Percentiles rank a stretch among this genome's conserved stretches.
Evolutionary conservation across 2,888 invertebrate species (phyloP).

Genomic region (Chrysodeixis includens): DNA sequence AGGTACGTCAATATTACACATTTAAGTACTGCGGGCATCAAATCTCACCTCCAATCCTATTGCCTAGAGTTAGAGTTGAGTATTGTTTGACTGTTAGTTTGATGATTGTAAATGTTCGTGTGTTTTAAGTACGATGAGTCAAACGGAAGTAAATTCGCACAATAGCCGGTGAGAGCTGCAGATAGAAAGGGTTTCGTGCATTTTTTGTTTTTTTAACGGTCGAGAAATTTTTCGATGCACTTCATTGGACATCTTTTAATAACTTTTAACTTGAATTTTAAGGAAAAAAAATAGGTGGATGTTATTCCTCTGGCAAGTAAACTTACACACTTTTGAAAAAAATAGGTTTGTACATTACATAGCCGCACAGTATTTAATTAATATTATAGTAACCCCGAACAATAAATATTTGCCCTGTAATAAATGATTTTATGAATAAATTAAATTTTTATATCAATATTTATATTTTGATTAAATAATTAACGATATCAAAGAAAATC

Average conservation of each 20-base stretch:
- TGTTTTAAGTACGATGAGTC: slow-evolving; percentile 27
- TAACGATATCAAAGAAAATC: no score
- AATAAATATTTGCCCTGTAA: no score
- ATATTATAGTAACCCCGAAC: no score
- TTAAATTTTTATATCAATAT: no score
- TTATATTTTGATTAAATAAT: no score
- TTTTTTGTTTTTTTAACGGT: slow-evolving; percentile 37
- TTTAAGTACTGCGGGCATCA: background rate
- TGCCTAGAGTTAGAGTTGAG: background rate
- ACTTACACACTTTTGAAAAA: no score
- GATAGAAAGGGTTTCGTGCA: slow-evolving; percentile 26
- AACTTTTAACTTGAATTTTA: no score
- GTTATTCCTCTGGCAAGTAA: background rate
- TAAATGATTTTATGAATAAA: no score
- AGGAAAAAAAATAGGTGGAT: background rate
- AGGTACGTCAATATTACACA: slow-evolving; percentile 38
- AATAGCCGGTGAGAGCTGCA: slow-evolving; percentile 42
- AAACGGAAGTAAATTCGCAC: slow-evolving; percentile 44
- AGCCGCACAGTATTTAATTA: no score
- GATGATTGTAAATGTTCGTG: background rate
- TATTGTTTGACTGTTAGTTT: slow-evolving; percentile 6
- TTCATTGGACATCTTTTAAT: slow-evolving; percentile 1
- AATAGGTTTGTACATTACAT: no score
- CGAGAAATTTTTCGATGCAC: slow-evolving; percentile 21
- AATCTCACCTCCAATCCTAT: background rate